Base-by-base conservation (phyloP, 2,797 vertebrate species). In the Sebastes iracundus region DNA sequence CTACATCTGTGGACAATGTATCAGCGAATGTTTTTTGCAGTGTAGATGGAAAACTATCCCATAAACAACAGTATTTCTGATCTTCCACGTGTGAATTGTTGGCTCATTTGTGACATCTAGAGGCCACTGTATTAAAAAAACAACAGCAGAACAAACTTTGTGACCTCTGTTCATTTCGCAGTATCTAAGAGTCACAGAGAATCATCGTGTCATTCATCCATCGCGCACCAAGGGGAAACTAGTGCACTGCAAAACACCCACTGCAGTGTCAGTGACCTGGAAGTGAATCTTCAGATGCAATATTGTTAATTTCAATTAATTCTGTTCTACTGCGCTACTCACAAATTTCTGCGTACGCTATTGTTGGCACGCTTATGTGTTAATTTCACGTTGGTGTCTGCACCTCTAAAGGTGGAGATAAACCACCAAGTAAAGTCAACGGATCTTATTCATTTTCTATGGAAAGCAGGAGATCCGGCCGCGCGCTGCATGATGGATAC, bases 211-310 rank as follows among this genome's bases (percentile, higher is more conserved):
- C 23, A 56, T 23, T 62, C 42, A 75, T 64, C 28, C n/a, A 59
- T 72, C 46, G 59, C 35, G 58, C 74, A 64, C 22, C 32, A 61
- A 28, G n/a, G 30, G 42, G 52, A 80, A 77, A 81, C 33, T 66
- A 20, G 59, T 63, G 9, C 23, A 49, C 55, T 32, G 59, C 5
- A 55, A 55, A 74, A 78, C 38, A n/a, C 49, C 68, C 25, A 3
- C 62, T 70, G 67, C 8, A 69, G 13, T 30, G 56, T 30, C 60
- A 74, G 70, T 62, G 77, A 87, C 81, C 81, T 77, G 75, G 79
- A 82, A 82, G 64, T 73, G 77, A 73, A 23, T 6, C 20, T 28
- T 28, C 2, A 30, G 13, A 46, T 20, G 25, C 28, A 55, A 13
- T 14, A 2, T n/a, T 33, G 9, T 65, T 25, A 0, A n/a, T 55